Conservation (phyloP, 2,888 invertebrate genomes). For the Nasonia oneida region DNA sequence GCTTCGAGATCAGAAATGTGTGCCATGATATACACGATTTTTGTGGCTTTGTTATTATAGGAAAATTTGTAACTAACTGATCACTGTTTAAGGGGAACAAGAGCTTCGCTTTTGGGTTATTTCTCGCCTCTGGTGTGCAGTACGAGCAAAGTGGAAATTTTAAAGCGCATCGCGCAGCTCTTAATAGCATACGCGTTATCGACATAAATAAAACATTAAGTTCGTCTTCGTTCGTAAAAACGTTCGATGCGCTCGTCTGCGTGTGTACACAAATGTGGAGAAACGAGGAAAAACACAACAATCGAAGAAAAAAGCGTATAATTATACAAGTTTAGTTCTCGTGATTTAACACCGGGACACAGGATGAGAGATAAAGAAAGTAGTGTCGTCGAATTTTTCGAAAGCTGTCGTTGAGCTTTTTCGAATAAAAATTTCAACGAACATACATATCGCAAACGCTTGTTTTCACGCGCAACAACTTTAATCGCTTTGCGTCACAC, state of each 20-base stretch:
- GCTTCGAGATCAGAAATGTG: neutral
- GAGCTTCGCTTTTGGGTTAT: neutral
- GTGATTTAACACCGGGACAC: neutral
- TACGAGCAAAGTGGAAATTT: neutral
- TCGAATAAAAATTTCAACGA: too few species aligned
- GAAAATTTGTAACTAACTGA: too few species aligned
- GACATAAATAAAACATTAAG: slow-evolving; percentile 5
- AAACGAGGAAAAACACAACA: neutral
- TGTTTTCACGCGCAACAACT: neutral
- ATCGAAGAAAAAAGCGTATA: neutral
- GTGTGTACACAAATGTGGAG: neutral
- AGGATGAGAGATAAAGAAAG: neutral
- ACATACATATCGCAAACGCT: neutral
- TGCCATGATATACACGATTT: neutral
- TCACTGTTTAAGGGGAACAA: too few species aligned
- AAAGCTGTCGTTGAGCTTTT: too few species aligned
- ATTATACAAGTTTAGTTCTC: neutral
- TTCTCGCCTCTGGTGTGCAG: neutral
- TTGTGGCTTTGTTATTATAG: neutral
- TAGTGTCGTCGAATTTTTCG: neutral
- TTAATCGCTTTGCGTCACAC: neutral
- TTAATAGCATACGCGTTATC: neutral
- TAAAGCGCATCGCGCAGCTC: neutral
- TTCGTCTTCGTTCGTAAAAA: neutral
- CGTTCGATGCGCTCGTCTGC: neutral